A percentile compares a stretch with the other conserved stretches of the same genome.
phyloP scores from a whole-genome alignment of 2,888 invertebrate genomes.

The Cataglyphis rosenhaueri region DNA sequence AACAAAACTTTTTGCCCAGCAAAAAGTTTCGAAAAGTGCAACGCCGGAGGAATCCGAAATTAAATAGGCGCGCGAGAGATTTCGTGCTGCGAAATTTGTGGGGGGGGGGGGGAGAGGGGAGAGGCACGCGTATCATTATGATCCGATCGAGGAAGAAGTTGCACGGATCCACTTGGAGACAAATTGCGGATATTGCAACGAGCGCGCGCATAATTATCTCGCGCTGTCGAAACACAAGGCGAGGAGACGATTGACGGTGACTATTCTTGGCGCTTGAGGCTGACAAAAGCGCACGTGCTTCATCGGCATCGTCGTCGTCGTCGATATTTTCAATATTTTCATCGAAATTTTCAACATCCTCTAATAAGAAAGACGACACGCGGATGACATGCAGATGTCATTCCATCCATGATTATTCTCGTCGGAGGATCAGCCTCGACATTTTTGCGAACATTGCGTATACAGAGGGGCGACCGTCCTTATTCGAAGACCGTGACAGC shows the following conservation, averaged over 20 bases:
- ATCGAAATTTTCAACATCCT: constrained; percentile 1
- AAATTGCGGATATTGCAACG: constrained; percentile 43
- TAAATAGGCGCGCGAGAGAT: not conserved
- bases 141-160: constrained; percentile 22
- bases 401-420: not conserved
- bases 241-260: not conserved
- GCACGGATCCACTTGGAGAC: constrained; percentile 28
- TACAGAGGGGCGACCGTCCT: not conserved
- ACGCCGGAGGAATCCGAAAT: not conserved
- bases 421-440: not conserved
- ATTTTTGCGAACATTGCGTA: not conserved
- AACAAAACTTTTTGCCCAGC: too few relatives aligned
- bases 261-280: not conserved
- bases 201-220: constrained; percentile 35
- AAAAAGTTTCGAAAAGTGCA: not conserved
- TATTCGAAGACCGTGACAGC: constrained; percentile 6
- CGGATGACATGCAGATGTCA: not conserved
- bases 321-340: too few relatives aligned
- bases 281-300: not conserved
- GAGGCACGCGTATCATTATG: constrained; percentile 8
- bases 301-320: not conserved
- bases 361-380: not conserved
- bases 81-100: too few relatives aligned
- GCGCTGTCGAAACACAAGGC: not conserved
- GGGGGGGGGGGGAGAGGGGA: not conserved